Conservation (phyloP, 2,113 vertebrate genomes). For the Pteronura brasiliensis region DNA sequence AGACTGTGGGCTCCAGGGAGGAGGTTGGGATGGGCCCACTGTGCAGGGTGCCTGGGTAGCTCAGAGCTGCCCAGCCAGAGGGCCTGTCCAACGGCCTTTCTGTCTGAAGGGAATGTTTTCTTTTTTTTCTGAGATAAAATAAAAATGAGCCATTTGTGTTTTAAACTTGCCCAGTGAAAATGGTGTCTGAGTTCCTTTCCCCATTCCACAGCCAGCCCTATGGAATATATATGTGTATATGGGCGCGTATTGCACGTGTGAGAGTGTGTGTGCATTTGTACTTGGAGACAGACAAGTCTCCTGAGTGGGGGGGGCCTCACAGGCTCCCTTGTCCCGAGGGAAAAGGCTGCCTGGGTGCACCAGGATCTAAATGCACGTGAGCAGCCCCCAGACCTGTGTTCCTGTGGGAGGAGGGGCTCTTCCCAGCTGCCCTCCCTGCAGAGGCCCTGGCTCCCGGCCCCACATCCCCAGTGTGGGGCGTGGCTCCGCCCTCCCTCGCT, state of each 20-base stretch:
- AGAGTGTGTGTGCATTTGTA: rapidly evolving
- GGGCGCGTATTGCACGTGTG: too few relatives aligned
- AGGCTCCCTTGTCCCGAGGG: background rate
- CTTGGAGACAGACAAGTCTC: background rate
- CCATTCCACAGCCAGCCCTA: background rate
- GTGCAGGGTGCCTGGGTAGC: background rate
- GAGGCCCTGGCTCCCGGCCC: too few relatives aligned
- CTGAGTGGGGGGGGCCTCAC: background rate
- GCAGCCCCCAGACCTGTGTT: too few relatives aligned
- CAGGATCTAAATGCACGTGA: background rate
- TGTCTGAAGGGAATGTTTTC: constrained; percentile 33
- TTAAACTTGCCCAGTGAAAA: constrained; percentile 18
- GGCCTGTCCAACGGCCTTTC: constrained; percentile 17
- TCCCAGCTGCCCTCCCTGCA: too few relatives aligned
- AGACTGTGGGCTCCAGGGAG: background rate
- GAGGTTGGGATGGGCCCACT: background rate
- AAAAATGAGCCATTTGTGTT: constrained; percentile 73
- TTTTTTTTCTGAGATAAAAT: constrained; percentile 61
- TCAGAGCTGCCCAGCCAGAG: background rate
- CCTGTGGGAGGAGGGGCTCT: background rate
- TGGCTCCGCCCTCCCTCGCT: background rate
- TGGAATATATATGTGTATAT: too few relatives aligned
- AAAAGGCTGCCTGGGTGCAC: background rate
- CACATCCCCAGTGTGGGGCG: background rate
- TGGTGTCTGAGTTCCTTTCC: constrained; percentile 35